Evolutionary conservation across 2,797 vertebrate species (phyloP), one percentile per base, ranked within the genome.

Genomic region (Paratrypauchen microcephalus): DNA sequence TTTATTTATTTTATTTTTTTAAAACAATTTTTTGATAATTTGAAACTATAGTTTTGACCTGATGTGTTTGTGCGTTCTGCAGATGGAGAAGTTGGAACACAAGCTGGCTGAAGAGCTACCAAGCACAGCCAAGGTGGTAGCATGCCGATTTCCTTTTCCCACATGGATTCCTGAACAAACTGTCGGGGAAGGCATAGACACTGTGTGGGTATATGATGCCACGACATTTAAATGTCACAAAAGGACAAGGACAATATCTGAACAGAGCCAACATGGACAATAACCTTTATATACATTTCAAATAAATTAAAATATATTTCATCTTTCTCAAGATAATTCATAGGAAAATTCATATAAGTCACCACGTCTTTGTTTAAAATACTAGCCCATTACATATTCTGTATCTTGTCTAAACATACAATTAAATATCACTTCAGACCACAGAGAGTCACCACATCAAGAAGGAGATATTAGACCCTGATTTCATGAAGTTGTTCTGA

Each of bases 61-160:
- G 30, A 2, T 7, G 39, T 11, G 57, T 5, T 12, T 39, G 74
- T n/a, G 86, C 64, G 54, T 8, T 83, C 73, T 81, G 69, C 92
- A 99, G 97, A 99, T 99, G 98, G 92, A 87, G 0, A 91, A 93
- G 69, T 80, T 99, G 72, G 95, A 96, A 89, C 85, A 92, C 80
- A 99, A 99, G 71, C 92, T 99, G 32, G 89, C 92, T 48, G 87
- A 72, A 0, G 98, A 99, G 79, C 90, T 99, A 19, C 76, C 88
- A 5, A 86, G 66, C 11, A 87, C 90, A 50, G 92, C 97, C 28
- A 91, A 94, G 80, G 94, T 99, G 76, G 92, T 99, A 45, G 97
- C 97, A 18, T 99, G 98, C 71, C 95, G 98, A 63, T 99, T 99
- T 75, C 97, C 97, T 63, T 99, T 99, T 73, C 97, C 98, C 0